phyloP scores from a whole-genome alignment of 2,888 invertebrate species.

The Drosophila robusta region DNA sequence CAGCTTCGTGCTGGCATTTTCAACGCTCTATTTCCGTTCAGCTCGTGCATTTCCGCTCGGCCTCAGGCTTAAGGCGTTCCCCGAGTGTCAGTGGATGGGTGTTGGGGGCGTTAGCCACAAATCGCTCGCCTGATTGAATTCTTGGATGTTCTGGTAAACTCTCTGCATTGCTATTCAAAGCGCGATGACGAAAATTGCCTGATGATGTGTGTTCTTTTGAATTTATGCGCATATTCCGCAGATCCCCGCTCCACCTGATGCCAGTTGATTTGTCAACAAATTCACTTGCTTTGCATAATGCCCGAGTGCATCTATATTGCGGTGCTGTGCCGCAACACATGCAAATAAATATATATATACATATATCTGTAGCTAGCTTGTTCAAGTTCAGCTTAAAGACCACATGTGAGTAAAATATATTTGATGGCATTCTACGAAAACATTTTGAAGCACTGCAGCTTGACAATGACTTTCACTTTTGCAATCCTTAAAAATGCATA shows the following conservation, averaged over 20 bases:
- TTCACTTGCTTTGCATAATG: conserved; percentile 51
- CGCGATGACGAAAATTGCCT: conserved; percentile 57
- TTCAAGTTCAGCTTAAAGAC: neutral
- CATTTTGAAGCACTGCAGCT: neutral
- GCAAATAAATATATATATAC: too few species aligned
- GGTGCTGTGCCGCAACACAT: neutral
- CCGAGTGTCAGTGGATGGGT: conserved; percentile 31
- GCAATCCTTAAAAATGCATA: neutral
- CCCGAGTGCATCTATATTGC: conserved; percentile 1
- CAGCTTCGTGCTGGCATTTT: conserved; percentile 49
- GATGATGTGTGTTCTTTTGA: conserved; percentile 42
- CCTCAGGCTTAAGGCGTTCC: conserved; percentile 52
- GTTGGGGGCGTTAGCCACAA: conserved; percentile 60
- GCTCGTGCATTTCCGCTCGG: conserved; percentile 64
- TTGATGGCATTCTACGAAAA: neutral
- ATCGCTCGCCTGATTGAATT: conserved; percentile 72
- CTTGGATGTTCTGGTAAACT: conserved; percentile 43
- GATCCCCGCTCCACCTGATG: conserved; percentile 2
- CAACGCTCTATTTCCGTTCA: conserved; percentile 63
- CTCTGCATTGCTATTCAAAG: conserved; percentile 18
- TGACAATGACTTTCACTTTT: too few species aligned
- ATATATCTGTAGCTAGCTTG: neutral
- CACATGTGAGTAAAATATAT: neutral
- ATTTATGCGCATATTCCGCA: conserved; percentile 36
- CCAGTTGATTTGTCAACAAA: conserved; percentile 39